phyloP scores from a whole-genome alignment of 2,113 vertebrate species.

The Enhydra lutris region DNA sequence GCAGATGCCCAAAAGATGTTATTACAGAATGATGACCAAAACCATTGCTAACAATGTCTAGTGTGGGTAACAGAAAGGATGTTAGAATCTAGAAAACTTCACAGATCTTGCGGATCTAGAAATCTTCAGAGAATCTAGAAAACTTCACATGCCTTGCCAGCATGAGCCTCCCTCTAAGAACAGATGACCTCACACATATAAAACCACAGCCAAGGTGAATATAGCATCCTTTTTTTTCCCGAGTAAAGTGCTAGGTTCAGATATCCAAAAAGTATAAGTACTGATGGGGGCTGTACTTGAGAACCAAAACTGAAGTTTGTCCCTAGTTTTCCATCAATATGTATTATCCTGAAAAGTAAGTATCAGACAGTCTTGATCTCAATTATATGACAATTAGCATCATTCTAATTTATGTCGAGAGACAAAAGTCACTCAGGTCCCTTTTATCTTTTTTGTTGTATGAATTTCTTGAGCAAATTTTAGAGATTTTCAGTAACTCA shows the following conservation, averaged over 20 bases:
- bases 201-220: not conserved
- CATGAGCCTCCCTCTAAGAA: not conserved
- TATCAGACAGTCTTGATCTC: not conserved
- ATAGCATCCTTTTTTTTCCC: not conserved
- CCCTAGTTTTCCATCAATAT: not conserved
- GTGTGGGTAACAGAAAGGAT: not conserved
- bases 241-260: not conserved
- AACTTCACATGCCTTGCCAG: not conserved
- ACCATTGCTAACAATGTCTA: not conserved
- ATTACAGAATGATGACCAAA: not conserved
- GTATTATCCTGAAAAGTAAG: not conserved
- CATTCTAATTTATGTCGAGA: not conserved
- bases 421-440: not conserved
- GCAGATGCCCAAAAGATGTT: not conserved
- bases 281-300: not conserved
- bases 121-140: not conserved
- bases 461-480: not conserved
- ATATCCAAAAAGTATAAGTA: not conserved
- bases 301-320: not conserved
- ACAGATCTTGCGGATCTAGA: not conserved
- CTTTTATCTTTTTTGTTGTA: not conserved
- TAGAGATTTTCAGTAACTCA: not conserved
- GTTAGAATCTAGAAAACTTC: not conserved
- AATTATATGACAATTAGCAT: not conserved
- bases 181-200: not conserved